These are phyloP conservation scores for Magallana angulata DNA, from an alignment of 1,140 invertebrate species.

Conservation along the genomic window DNA sequence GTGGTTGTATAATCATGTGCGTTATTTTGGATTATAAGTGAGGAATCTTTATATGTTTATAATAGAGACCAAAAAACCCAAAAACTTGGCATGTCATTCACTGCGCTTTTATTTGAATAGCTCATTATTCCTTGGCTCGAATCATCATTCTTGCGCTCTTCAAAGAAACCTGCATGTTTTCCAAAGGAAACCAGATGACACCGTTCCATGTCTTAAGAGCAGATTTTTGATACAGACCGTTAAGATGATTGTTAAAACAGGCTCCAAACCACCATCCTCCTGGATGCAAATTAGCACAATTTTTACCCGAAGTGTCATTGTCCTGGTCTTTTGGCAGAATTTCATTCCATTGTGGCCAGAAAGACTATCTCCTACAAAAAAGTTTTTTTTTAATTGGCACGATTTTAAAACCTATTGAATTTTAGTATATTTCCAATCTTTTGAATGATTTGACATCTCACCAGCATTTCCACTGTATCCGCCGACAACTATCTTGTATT, in stretches of 20 bases:
- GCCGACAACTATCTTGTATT: slow-evolving; percentile 4
- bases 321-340: slow-evolving; percentile 23
- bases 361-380: slow-evolving; percentile 29
- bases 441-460: background rate
- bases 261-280: slow-evolving; percentile 29
- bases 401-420: no score
- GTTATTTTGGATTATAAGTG: no score
- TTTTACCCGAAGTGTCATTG: background rate
- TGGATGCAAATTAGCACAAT: background rate
- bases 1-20: no score
- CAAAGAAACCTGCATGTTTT: background rate
- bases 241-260: slow-evolving; percentile 3
- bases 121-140: background rate
- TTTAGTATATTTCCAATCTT: no score
- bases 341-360: background rate
- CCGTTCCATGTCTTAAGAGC: background rate
- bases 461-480: background rate
- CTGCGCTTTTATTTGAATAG: no score
- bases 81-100: no score
- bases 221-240: slow-evolving; percentile 3
- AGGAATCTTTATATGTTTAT: no score
- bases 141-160: background rate
- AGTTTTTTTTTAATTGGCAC: no score
- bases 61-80: no score
- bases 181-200: background rate